These are phyloP conservation scores for Corythaeola cristata DNA, from an alignment of 2,113 vertebrate species.

Conservation along the genomic window DNA sequence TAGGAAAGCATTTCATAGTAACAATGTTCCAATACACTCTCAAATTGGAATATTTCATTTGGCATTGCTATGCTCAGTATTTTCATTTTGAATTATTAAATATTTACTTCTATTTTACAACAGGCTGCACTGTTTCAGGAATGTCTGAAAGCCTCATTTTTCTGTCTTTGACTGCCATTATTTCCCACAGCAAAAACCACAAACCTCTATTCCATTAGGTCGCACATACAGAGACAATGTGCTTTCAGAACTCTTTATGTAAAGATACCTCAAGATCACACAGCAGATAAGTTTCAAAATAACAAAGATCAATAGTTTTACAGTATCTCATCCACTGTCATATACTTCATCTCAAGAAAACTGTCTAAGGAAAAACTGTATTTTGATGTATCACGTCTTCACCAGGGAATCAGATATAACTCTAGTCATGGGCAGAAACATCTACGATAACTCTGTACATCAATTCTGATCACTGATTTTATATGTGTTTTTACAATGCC, in stretches of 20 bases:
- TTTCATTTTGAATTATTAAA: background rate
- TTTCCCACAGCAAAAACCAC: background rate
- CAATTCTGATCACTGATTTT: background rate
- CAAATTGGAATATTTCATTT: background rate
- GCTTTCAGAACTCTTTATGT: background rate
- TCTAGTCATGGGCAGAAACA: background rate
- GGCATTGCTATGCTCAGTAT: background rate
- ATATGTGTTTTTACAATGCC: background rate
- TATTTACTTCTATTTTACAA: background rate
- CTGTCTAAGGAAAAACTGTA: background rate
- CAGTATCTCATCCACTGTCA: background rate
- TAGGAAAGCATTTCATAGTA: fast-evolving
- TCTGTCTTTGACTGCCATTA: background rate
- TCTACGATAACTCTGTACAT: background rate
- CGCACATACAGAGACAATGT: fast-evolving
- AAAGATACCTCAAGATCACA: fast-evolving
- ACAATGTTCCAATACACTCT: background rate
- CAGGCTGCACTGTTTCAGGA: background rate
- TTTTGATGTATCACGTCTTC: background rate
- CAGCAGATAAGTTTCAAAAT: background rate
- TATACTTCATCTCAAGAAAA: background rate
- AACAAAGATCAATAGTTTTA: background rate
- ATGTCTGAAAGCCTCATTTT: background rate
- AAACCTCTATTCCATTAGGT: background rate
- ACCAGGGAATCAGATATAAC: background rate